These are phyloP conservation scores for Leptinotarsa rubiginosa DNA, from an alignment of 2,888 invertebrate genomes.

Conservation along the genomic window DNA sequence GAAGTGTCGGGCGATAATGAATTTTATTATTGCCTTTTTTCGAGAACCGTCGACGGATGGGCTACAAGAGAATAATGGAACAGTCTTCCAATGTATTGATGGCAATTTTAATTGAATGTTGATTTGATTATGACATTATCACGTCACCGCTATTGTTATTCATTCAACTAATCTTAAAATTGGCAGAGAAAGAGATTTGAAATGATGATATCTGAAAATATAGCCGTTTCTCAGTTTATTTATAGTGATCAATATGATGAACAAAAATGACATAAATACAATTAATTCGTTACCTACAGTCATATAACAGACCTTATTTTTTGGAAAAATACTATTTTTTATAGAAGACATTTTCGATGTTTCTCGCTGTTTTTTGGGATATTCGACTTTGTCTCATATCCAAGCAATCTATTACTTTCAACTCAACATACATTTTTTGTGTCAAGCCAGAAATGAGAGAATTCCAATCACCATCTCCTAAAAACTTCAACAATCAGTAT, in stretches of 20 bases:
- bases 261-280: too few species aligned
- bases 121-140: neutral
- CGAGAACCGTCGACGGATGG: conserved; percentile 5
- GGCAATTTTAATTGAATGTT: neutral
- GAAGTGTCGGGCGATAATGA: conserved; percentile 28
- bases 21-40: conserved; percentile 22
- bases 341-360: too few species aligned
- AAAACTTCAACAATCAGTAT: conserved; percentile 40
- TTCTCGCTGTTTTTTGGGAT: too few species aligned
- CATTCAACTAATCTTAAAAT: too few species aligned
- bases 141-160: neutral
- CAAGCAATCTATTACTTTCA: conserved; percentile 13
- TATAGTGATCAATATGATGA: too few species aligned
- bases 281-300: too few species aligned
- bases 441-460: conserved; percentile 34
- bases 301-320: too few species aligned
- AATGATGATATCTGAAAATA: too few species aligned
- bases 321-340: too few species aligned
- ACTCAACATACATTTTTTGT: conserved; percentile 23
- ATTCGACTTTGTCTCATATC: conserved; percentile 3
- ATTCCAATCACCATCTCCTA: conserved; percentile 32
- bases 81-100: neutral
- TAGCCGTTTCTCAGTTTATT: too few species aligned
- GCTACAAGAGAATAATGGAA: neutral
- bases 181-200: too few species aligned